Evolutionary conservation across 2,797 vertebrate species (phyloP), one percentile per base, ranked within the genome.

Genomic region (Pangasius sanitwongsei): DNA sequence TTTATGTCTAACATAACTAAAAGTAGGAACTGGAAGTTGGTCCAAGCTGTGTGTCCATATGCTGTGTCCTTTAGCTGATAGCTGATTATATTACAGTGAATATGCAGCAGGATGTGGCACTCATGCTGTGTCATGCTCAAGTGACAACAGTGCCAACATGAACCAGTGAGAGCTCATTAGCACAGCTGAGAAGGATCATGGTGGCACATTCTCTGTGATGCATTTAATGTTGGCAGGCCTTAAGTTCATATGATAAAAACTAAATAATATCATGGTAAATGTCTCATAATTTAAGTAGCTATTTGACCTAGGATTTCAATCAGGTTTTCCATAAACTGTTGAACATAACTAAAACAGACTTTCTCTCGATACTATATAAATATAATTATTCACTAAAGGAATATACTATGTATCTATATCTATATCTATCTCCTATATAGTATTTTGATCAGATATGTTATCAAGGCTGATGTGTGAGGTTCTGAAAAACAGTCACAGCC

Each of bases 71-170:
- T 37, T 37, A 37, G 37, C 37, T 37, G 37, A 77, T 84, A 65
- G 77, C 59, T 34, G 31, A 70, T 34, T 18, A 34, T 34, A 70
- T 67, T 67, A 12, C 63, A 67, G 13, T 57, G 78, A 91, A 93
- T 90, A 87, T 87, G 83, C 83, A 77, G 69, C 74, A 92, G 91
- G 91, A 90, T 83, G 53, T 28, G 7, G 86, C 90, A 86, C 80
- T 61, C 44, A 50, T 65, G 86, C 37, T 84, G 65, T 86, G 92
- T 92, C 91, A 87, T 83, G 89, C 83, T 89, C 90, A 89, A 74
- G 89, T 75, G 89, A 86, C 48, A 81, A 25, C 86, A 85, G 86
- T 65, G 59, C 86, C 86, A 90, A 72, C 55, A 88, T 88, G 61
- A 87, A 82, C 83, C 67, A 81, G 72, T 77, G 83, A 75, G 18